Percentiles rank a stretch among this genome's conserved stretches.
Conservation (phyloP, 1,140 invertebrate genomes). For the Caerostris darwini region DNA sequence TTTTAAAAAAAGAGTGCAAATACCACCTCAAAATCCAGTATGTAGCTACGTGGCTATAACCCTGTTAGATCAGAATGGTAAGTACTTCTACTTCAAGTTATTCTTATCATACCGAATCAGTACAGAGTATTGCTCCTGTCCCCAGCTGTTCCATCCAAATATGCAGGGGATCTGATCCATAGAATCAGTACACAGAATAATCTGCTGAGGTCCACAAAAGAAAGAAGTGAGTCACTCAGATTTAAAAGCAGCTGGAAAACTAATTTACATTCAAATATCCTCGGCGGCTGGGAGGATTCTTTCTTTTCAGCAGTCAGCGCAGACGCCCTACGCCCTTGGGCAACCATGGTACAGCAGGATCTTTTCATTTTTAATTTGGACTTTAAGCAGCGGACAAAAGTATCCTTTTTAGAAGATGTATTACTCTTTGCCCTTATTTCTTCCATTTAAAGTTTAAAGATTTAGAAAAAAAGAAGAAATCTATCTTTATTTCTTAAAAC, state of each 20-base stretch:
- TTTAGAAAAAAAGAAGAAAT: background rate
- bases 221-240: background rate
- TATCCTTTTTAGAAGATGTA: background rate
- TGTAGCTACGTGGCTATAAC: too few species aligned
- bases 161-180: background rate
- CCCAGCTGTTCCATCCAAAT: background rate
- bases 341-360: background rate
- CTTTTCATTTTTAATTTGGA: slow-evolving; percentile 9
- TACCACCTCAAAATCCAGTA: too few species aligned
- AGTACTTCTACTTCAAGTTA: too few species aligned
- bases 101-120: too few species aligned
- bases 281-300: background rate
- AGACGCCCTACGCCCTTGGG: background rate
- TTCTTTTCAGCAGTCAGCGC: slow-evolving; percentile 1
- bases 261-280: slow-evolving; percentile 61
- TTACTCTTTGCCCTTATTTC: background rate
- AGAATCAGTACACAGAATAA: background rate
- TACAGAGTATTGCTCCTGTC: too few species aligned
- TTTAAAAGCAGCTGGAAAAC: slow-evolving; percentile 17
- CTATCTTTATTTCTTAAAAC: background rate
- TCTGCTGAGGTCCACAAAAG: background rate
- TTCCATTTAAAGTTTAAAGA: background rate
- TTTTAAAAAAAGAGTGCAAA: too few species aligned
- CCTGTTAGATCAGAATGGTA: too few species aligned
- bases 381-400: background rate